Evolutionary conservation across 1,140 invertebrate species (phyloP).

Genomic region (Drosophila elegans): DNA sequence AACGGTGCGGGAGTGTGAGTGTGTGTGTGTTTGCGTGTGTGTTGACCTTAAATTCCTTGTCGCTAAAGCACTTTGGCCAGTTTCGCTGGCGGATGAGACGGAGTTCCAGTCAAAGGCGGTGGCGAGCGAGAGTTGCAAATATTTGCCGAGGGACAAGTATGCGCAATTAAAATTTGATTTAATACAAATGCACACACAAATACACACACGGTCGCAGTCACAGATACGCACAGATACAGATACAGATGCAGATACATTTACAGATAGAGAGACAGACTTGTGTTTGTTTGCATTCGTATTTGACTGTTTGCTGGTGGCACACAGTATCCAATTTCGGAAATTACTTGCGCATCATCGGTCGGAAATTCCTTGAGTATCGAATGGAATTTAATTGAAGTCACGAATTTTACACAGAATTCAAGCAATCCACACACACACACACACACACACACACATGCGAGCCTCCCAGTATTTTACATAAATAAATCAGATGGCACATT

Average conservation of each 20-base stretch:
- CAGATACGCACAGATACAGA: neutral
- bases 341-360: conserved; percentile 81
- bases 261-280: conserved; percentile 19
- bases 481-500: conserved; percentile 82
- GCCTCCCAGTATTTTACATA: conserved; percentile 51
- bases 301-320: conserved; percentile 72
- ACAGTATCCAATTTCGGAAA: conserved; percentile 82
- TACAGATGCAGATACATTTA: conserved; percentile 2
- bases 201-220: conserved; percentile 1
- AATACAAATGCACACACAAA: conserved; percentile 73
- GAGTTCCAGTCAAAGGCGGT: conserved; percentile 69
- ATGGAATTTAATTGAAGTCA: conserved; percentile 84
- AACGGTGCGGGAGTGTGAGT: conserved; percentile 25
- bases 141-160: conserved; percentile 81
- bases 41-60: conserved; percentile 77
- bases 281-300: conserved; percentile 42
- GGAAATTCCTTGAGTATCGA: conserved; percentile 83
- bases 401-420: conserved; percentile 79
- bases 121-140: conserved; percentile 71
- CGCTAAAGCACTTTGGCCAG: conserved; percentile 68
- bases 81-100: conserved; percentile 12
- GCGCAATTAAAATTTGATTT: conserved; percentile 84
- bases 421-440: conserved; percentile 54
- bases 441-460: conserved; percentile 9
- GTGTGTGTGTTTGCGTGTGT: conserved; percentile 25